Evolutionary conservation across 2,113 vertebrate genomes (phyloP), one percentile per base, ranked within the genome.

Genomic region (Macaca fascicularis): DNA sequence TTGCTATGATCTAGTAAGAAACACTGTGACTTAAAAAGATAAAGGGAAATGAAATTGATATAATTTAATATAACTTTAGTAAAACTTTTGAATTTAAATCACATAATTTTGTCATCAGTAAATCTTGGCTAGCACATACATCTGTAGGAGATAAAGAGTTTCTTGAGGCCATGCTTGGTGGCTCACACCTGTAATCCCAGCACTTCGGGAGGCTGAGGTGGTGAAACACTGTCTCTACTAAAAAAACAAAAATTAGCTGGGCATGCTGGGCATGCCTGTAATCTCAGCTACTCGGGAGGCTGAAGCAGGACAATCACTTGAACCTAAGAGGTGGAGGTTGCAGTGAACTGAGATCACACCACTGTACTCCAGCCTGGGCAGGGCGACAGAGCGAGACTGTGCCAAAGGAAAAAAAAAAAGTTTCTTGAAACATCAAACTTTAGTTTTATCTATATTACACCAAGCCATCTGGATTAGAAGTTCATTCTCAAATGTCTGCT

Each of bases 1-100:
- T 94, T 95, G 43, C 80, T 89, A 32, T 72, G 35, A 93, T 93
- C n/a, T 93, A 69, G n/a, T 81, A 94, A 90, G 89, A 89, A 78
- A 69, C 10, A 5, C 45, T 72, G 52, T 67, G 88, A 94, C 38
- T 96, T 96, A 25, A 69, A 76, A 84, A 30, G 27, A 85, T 82
- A 93, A 88, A 75, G 55, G 50, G 30, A n/a, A 88, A 84, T 90
- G 30, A 96, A 4, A 23, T 81, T 94, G 16, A 8, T 52, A 70
- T 81, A 89, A 93, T 67, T 82, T 75, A 86, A 79, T 87, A 87
- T 75, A 89, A 95, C 40, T 92, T 93, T 22, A 67, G 72, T 86
- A 90, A 90, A 95, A 90, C 30, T 90, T 80, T 85, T 74, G 8
- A 45, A 48, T 93, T 89, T 86, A 93, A 93, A 82, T 85, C 30